Evolutionary conservation across 2,888 invertebrate species (phyloP).

Genomic region (Stenodema calcarata): DNA sequence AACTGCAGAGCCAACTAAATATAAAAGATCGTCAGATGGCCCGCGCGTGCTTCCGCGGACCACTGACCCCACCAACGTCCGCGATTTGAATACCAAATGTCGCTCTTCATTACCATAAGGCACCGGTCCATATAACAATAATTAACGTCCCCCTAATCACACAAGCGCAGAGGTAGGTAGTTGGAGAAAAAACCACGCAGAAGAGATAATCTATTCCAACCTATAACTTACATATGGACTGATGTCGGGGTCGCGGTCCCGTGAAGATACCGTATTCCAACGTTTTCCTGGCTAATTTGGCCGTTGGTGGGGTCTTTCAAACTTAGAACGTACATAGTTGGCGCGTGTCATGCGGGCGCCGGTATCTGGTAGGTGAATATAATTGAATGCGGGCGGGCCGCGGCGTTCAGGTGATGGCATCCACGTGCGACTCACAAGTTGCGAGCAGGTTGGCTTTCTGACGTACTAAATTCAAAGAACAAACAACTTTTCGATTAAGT

Average conservation of each 20-base stretch:
- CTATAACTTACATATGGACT: background rate
- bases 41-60: background rate
- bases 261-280: background rate
- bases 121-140: background rate
- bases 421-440: background rate
- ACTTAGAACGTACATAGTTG: background rate
- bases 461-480: no score
- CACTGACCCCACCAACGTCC: background rate
- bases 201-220: background rate
- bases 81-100: slow-evolving; percentile 2
- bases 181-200: background rate
- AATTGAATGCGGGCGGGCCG: background rate
- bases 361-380: background rate
- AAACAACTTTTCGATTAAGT: no score
- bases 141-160: background rate
- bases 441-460: background rate
- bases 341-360: background rate
- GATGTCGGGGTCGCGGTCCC: background rate
- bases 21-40: background rate
- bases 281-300: background rate
- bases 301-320: no score
- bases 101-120: slow-evolving; percentile 1
- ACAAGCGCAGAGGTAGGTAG: background rate
- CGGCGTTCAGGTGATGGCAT: background rate
- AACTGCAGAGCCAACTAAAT: background rate